These are phyloP conservation scores for Bos javanicus DNA, from an alignment of 2,113 vertebrate genomes.

Conservation along the genomic window DNA sequence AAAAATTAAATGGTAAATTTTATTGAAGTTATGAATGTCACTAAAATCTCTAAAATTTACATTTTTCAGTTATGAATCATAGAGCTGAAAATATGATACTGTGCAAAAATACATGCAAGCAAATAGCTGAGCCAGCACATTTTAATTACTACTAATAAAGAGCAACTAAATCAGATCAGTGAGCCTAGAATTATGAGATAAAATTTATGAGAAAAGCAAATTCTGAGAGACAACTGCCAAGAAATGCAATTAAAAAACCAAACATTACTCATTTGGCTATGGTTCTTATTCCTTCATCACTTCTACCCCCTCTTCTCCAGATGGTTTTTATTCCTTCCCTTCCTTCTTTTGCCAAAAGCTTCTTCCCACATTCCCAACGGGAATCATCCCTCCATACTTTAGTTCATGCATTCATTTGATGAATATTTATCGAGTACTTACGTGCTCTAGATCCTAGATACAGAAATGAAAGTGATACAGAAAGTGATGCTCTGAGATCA, in stretches of 20 bases:
- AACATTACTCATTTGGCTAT: background rate
- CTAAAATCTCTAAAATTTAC: background rate
- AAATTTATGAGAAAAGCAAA: constrained; percentile 1
- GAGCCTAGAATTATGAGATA: constrained; percentile 23
- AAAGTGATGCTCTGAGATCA: background rate
- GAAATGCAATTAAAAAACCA: background rate
- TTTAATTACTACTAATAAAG: constrained; percentile 39
- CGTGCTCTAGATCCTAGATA: background rate
- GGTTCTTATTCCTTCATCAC: background rate
- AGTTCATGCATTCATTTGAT: background rate
- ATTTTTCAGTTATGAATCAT: background rate
- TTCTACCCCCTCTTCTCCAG: background rate
- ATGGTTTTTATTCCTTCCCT: background rate
- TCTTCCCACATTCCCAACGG: background rate
- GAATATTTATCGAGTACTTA: background rate
- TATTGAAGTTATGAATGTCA: background rate
- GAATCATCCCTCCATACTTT: background rate
- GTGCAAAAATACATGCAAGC: background rate
- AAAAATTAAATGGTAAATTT: background rate
- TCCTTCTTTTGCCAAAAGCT: background rate
- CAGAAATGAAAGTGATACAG: background rate
- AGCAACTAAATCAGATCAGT: background rate
- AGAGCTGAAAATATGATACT: background rate
- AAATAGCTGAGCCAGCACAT: background rate
- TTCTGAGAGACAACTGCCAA: background rate